Base-by-base conservation (phyloP, 2,113 vertebrate species). In the Ceyx margarethae region DNA sequence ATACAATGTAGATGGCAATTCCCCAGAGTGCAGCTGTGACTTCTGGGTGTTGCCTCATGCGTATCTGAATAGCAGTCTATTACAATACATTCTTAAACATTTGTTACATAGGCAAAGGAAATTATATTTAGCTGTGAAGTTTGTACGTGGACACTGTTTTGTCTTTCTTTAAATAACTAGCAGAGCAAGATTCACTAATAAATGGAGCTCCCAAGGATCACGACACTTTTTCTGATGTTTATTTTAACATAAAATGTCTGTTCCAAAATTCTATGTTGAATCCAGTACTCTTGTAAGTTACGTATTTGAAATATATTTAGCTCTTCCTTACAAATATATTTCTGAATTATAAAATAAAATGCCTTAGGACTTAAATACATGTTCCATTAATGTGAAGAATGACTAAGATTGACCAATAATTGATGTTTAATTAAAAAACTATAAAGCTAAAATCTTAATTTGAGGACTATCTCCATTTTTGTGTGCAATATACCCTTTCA, bases 391-490 rank as follows among this genome's bases (percentile, higher is more conserved):
- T 22, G 7, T 61, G 54, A 76, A n/a, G 64, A 54, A 7, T 12
- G 3, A 69, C 20, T 65, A 58, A 69, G 21, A 45, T 7, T 81
- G n/a, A 40, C 26, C 37, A 26, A 13, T 33, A 66, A 68, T 53
- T 54, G 56, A 50, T 54, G 16, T 18, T 66, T 42, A 54, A 58
- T 89, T 78, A 95, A 81, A 81, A 83, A 91, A 84, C 71, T 53
- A 54, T 42, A 78, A 71, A 15, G 5, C 35, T 80, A 28, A 62
- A 83, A 77, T 2, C 20, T 61, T 73, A 20, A 40, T 77, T 90
- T 73, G 45, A 73, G 20, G 18, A 11, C 5, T n/a, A 3, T 54
- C 51, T 83, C 42, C 14, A 31, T 43, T 67, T 72, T 29, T 42
- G 2, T 42, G 31, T 22, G 21, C 16, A 62, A 3, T 50, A 28